Base-by-base conservation (phyloP, 2,888 invertebrate genomes). In the Acleris literana region DNA sequence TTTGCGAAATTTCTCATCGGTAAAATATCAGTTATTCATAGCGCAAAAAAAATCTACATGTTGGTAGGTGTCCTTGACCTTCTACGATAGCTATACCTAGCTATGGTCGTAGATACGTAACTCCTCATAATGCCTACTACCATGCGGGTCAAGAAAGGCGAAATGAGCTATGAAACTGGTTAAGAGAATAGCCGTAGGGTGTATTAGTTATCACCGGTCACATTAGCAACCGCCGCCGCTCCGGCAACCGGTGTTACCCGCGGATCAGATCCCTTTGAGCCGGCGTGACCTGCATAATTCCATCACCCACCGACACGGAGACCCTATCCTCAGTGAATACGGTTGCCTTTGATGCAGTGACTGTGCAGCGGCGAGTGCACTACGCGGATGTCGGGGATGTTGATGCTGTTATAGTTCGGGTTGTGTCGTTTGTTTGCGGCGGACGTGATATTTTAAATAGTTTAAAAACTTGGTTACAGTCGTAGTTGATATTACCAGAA, bases 221-320 rank as follows among this genome's bases (percentile, higher is more conserved):
- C 60, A 61, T 61, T 61, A 61, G 61, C 61, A 44, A 29, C 61
- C 17, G 44, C 64, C 46, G 33, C 64, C 48, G 43, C 16, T 33
- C 16, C 39, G 20, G 20, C 46, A 16, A 46, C 46, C 46, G 49
- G 61, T 46, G 60, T 44, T 60, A 46, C 61, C 46, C 53, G 54
- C 29, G 43, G 39, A 56, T 56, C 56, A 16, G 57, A 29, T 49
- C 43, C 20, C 63, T 63, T 63, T 63, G 63, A 20, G 55, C 43
- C 29, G 29, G 53, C 55, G 55, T 55, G 55, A 55, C 43, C 55
- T 43, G 55, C 55, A 20, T 43, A 13, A 52, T 29, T 46, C 17
- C 46, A 17, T 46, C 17, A 46, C n/a, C n/a, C 46, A 46, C n/a
- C 39, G 3, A 39, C 39, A 13, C 13, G 39, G 5, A 3, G 39